Evolutionary conservation across 2,797 vertebrate genomes (phyloP).

Genomic region (Furcifer pardalis): DNA sequence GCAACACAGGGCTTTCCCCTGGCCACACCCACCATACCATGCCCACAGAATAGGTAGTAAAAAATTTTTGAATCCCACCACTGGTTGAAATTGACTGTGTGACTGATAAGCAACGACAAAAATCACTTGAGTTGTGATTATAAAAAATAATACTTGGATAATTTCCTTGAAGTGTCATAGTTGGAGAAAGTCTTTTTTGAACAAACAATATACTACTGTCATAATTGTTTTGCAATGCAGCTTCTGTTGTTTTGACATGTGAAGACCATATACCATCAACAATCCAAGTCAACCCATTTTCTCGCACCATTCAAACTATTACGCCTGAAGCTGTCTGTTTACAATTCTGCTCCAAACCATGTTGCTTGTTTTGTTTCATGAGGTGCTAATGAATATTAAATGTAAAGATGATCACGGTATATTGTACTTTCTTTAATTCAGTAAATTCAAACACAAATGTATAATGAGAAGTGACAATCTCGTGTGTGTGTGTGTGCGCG

Average conservation of each 20-base stretch:
- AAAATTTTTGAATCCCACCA: no score
- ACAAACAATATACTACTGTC: background rate
- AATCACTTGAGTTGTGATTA: background rate
- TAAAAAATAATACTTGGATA: background rate
- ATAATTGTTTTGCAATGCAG: background rate
- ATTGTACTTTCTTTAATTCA: background rate
- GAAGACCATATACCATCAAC: background rate
- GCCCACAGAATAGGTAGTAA: no score
- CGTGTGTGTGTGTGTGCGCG: no score
- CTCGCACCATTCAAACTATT: background rate
- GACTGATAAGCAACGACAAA: no score
- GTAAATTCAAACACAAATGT: background rate
- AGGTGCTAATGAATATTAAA: no score
- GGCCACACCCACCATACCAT: no score
- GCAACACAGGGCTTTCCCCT: no score
- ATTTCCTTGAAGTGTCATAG: background rate
- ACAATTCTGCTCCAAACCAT: background rate
- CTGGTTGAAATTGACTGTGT: no score
- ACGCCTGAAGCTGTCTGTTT: background rate
- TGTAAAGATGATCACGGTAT: no score
- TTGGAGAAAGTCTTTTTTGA: background rate
- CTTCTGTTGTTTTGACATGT: background rate
- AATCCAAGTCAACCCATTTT: background rate
- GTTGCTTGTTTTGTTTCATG: no score
- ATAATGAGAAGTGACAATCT: background rate